These are phyloP conservation scores for Boulengeromyrus knoepffleri DNA, from an alignment of 2,113 vertebrate species.

Conservation along the genomic window DNA sequence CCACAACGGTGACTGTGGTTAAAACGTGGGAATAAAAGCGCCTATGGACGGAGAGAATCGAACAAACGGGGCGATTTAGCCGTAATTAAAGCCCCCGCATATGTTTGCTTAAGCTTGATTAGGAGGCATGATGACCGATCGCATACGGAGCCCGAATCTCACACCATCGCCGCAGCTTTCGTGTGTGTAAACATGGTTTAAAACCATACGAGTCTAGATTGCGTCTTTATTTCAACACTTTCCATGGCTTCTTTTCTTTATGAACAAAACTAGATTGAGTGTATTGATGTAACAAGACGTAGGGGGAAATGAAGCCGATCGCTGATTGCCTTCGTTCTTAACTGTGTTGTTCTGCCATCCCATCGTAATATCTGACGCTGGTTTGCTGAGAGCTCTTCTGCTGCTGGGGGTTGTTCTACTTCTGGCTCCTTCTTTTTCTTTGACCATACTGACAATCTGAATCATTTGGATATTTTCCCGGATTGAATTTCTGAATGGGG, in stretches of 20 bases:
- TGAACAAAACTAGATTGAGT: neutral
- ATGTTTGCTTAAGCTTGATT: neutral
- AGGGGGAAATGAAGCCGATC: neutral
- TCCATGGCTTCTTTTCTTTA: neutral
- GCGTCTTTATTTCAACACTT: neutral
- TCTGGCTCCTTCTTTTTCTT: neutral
- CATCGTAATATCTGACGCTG: neutral
- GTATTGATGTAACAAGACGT: neutral
- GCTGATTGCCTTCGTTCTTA: neutral
- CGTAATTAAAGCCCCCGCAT: neutral
- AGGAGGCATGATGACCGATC: neutral
- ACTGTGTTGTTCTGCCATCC: neutral
- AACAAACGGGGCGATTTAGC: neutral
- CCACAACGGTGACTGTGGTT: neutral
- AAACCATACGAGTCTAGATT: neutral
- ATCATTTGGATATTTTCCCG: neutral
- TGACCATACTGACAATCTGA: neutral
- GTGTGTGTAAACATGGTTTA: neutral
- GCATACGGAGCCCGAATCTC: neutral
- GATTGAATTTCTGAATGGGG: neutral
- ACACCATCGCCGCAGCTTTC: neutral
- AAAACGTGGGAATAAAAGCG: neutral
- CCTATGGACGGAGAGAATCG: neutral
- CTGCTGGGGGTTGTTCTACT: neutral
- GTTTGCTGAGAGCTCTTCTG: neutral